These are phyloP conservation scores for Chloropsis cyanopogon DNA, from an alignment of 2,113 vertebrate species.

Conservation along the genomic window DNA sequence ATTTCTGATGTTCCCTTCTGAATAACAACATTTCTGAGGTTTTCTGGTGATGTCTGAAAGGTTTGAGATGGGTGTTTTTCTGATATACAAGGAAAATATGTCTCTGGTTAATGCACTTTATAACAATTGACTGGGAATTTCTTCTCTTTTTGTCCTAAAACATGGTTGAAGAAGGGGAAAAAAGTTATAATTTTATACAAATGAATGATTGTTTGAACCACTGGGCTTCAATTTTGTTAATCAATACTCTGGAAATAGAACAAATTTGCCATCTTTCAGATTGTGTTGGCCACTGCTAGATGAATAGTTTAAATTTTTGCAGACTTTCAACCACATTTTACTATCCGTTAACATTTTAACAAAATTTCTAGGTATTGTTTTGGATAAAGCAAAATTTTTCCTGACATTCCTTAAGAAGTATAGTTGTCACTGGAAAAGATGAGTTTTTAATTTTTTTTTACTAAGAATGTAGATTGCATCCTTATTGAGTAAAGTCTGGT, in stretches of 20 bases:
- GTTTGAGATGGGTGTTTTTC: neutral
- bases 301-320: neutral
- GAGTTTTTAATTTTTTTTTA: neutral
- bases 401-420: neutral
- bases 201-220: neutral
- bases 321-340: neutral
- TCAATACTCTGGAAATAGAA: neutral
- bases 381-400: neutral
- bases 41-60: neutral
- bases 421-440: neutral
- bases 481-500: neutral
- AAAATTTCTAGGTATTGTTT: neutral
- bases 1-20: neutral
- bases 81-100: neutral
- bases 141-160: neutral
- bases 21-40: neutral
- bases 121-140: neutral
- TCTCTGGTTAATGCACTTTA: neutral
- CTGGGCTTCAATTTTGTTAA: neutral
- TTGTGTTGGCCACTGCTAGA: neutral
- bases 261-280: neutral
- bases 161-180: too few species aligned
- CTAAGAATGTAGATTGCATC: rapidly evolving
- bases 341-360: neutral
- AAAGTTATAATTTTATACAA: neutral